phyloP scores from a whole-genome alignment of 2,797 vertebrate genomes.

The Diceros bicornis region DNA sequence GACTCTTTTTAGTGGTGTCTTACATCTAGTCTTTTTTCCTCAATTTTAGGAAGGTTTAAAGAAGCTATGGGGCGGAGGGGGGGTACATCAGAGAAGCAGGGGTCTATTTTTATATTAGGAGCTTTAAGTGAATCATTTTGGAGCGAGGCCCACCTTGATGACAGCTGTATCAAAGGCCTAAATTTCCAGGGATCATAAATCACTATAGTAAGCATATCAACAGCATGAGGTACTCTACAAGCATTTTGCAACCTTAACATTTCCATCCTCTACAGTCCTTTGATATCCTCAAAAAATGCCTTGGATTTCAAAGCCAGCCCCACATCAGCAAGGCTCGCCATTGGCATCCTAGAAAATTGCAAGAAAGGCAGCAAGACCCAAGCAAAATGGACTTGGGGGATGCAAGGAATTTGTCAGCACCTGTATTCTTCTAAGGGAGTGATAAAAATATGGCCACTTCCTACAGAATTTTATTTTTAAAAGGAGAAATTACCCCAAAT shows the following conservation, averaged over 20 bases:
- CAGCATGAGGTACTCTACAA: conserved; percentile 72
- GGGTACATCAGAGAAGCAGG: background rate
- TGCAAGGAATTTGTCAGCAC: conserved; percentile 64
- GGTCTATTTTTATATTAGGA: conserved; percentile 76
- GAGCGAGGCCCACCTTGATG: conserved; percentile 69
- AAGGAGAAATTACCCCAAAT: conserved; percentile 18
- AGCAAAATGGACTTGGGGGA: conserved; percentile 64
- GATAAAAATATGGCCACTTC: conserved; percentile 2
- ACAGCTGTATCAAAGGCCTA: conserved; percentile 78
- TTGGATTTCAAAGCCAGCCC: conserved; percentile 74
- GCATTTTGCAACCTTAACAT: conserved; percentile 74
- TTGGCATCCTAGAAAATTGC: conserved; percentile 37
- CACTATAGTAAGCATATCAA: conserved; percentile 63
- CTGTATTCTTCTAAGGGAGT: conserved; percentile 43
- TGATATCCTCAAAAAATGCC: conserved; percentile 61
- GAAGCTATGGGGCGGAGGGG: background rate
- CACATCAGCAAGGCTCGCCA: conserved; percentile 69
- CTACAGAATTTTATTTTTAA: conserved; percentile 48
- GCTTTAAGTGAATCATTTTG: conserved; percentile 35
- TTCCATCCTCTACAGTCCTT: conserved; percentile 67
- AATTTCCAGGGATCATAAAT: conserved; percentile 78
- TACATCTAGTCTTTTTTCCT: conserved; percentile 51
- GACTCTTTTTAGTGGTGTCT: conserved; percentile 18
- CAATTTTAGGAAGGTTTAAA: conserved; percentile 41
- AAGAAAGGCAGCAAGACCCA: conserved; percentile 61